Conservation (phyloP, 2,113 vertebrate species). For the Oenanthe melanoleuca region DNA sequence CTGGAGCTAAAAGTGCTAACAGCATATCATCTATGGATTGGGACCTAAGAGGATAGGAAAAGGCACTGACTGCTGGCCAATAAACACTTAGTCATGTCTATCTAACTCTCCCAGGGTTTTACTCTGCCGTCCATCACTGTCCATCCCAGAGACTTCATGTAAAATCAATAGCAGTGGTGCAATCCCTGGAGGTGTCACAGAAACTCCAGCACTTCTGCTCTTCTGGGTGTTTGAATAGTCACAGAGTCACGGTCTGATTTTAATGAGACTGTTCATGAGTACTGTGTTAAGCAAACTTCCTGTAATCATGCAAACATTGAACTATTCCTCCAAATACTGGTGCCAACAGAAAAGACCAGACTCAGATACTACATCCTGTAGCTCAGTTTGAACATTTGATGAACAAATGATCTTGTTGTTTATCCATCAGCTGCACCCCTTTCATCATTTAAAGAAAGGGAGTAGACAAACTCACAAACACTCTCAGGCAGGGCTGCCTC, state of each 20-base stretch:
- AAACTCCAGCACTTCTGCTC: background rate
- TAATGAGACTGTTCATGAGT: background rate
- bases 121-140: constrained; percentile 4
- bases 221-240: background rate
- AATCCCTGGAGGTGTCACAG: background rate
- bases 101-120: constrained; percentile 44
- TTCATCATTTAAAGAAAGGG: background rate
- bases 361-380: background rate
- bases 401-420: background rate
- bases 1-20: constrained; percentile 39
- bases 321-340: background rate
- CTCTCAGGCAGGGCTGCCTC: background rate
- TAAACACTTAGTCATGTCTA: constrained; percentile 58
- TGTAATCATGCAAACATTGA: background rate
- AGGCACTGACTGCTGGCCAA: constrained; percentile 35
- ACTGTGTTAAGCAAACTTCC: background rate
- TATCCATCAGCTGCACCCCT: background rate
- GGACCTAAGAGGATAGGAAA: constrained; percentile 39
- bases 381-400: background rate
- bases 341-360: background rate
- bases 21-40: constrained; percentile 37
- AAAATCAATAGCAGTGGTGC: constrained; percentile 41
- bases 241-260: background rate
- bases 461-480: background rate
- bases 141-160: background rate